These are phyloP conservation scores for Cepaea nemoralis DNA, from an alignment of 1,140 invertebrate species.

Conservation along the genomic window DNA sequence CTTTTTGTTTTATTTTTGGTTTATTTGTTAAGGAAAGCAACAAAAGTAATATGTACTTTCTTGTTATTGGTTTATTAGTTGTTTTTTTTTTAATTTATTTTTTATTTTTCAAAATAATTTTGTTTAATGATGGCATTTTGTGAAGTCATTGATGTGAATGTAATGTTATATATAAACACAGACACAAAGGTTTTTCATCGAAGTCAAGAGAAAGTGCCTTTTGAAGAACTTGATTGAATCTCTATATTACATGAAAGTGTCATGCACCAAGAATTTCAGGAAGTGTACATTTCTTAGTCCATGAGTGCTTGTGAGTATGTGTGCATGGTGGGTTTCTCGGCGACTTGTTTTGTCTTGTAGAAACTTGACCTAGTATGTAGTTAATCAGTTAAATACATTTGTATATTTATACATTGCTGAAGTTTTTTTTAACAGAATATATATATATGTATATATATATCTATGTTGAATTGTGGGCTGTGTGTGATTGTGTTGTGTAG, in stretches of 20 bases:
- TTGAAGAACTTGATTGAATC: neutral
- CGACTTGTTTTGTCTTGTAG: neutral
- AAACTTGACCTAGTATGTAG: neutral
- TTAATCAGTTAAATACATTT: neutral
- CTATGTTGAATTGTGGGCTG: neutral
- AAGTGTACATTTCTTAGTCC: neutral
- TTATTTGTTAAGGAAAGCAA: neutral
- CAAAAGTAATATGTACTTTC: too few relatives aligned
- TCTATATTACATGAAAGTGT: neutral
- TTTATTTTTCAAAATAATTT: neutral
- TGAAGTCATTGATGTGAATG: too few relatives aligned
- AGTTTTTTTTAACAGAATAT: neutral
- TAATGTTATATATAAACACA: neutral
- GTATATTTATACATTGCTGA: neutral
- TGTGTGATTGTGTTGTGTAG: neutral
- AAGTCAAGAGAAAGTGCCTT: conserved; percentile 5
- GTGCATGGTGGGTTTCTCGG: neutral
- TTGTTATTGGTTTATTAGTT: neutral
- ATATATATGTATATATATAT: neutral
- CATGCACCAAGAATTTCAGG: neutral
- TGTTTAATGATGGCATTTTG: too few relatives aligned
- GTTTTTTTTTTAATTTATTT: neutral
- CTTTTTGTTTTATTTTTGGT: neutral
- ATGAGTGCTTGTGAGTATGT: neutral
- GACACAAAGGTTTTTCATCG: neutral